Conservation (phyloP, 2,888 invertebrate genomes). For the Matsumyia berberina region DNA sequence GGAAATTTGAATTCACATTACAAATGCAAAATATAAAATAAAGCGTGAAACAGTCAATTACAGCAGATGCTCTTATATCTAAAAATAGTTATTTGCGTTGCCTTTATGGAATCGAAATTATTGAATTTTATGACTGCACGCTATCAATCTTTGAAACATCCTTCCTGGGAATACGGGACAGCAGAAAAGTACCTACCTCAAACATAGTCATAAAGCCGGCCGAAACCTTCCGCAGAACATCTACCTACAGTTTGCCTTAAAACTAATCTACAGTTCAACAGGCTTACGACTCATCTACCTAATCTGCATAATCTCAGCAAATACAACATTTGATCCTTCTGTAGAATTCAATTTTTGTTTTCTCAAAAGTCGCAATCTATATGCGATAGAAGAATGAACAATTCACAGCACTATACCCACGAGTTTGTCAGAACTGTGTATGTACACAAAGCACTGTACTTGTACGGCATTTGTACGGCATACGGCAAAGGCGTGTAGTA, state of each 20-base stretch:
- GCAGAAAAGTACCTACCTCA: background rate
- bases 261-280: too few relatives aligned
- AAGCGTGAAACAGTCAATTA: background rate
- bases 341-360: background rate
- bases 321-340: constrained; percentile 17
- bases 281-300: too few relatives aligned
- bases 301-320: background rate
- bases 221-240: too few relatives aligned
- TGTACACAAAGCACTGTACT: too few relatives aligned
- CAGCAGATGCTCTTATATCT: background rate
- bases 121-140: constrained; percentile 3
- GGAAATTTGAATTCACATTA: background rate
- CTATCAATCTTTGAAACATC: background rate
- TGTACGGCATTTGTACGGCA: too few relatives aligned
- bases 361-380: constrained; percentile 3
- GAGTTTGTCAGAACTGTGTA: constrained; percentile 27
- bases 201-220: background rate
- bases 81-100: constrained; percentile 10
- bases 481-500: too few relatives aligned
- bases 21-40: background rate
- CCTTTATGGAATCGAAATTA: background rate
- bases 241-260: too few relatives aligned
- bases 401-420: background rate
- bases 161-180: background rate
- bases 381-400: constrained; percentile 5